A percentile compares a stretch with the other conserved stretches of the same genome.
phyloP scores from a whole-genome alignment of 2,113 vertebrate genomes.

The human region GRCh38 chr5:84010501-84011000 shows the following conservation, averaged over 20 bases:
- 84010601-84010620: neutral
- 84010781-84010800: neutral
- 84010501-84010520: neutral
- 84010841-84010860: neutral
- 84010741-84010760: neutral
- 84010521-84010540: neutral
- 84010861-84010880: neutral
- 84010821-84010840: neutral
- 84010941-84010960: neutral
- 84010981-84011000: accelerated
- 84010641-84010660: neutral
- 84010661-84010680: neutral
- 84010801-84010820: neutral
- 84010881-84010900: neutral
- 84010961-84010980: accelerated
- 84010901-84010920: neutral
- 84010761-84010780: neutral
- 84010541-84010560: neutral
- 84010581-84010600: neutral
- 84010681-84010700: neutral
- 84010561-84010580: neutral
- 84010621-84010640: neutral
- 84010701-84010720: neutral
- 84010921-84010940: neutral
- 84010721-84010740: neutral